A percentile compares a stretch with the other conserved stretches of the same genome.
phyloP scores from a whole-genome alignment of 2,888 invertebrate species.

The Ptychoptera contaminata region DNA sequence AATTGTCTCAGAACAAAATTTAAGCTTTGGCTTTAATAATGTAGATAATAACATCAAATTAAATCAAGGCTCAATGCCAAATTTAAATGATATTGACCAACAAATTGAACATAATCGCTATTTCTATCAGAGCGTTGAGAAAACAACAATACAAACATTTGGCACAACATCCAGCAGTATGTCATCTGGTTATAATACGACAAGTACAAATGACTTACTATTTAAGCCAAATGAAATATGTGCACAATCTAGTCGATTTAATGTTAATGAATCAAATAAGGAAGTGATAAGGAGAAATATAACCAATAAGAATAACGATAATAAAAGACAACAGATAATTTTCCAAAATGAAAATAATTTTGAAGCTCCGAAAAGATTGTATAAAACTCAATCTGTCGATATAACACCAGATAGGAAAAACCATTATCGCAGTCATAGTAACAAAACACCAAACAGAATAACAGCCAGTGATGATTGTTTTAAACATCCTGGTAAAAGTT shows the following conservation, averaged over 20 bases:
- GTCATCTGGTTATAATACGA: too few relatives aligned
- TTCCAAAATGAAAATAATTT: not conserved
- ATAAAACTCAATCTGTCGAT: not conserved
- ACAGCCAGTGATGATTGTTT: not conserved
- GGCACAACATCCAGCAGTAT: too few relatives aligned
- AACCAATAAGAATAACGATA: not conserved
- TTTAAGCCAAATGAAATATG: constrained; percentile 29
- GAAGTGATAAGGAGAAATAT: not conserved
- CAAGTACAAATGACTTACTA: constrained; percentile 18
- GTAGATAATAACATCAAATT: constrained; percentile 8
- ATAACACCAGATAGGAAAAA: too few relatives aligned
- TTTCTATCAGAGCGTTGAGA: constrained; percentile 9
- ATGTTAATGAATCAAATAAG: constrained; percentile 20
- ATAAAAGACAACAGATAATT: not conserved
- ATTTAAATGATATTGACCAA: constrained; percentile 29
- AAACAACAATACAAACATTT: too few relatives aligned
- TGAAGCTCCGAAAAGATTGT: not conserved
- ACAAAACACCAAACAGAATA: not conserved
- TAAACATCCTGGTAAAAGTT: not conserved
- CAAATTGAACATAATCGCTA: constrained; percentile 30
- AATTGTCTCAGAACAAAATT: constrained; percentile 23
- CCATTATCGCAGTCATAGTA: too few relatives aligned
- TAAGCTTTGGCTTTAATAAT: constrained; percentile 13
- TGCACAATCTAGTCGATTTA: constrained; percentile 30
- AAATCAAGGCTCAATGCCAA: constrained; percentile 30